phyloP scores from a whole-genome alignment of 1,140 invertebrate species.

The Drosophila subpulchrella region DNA sequence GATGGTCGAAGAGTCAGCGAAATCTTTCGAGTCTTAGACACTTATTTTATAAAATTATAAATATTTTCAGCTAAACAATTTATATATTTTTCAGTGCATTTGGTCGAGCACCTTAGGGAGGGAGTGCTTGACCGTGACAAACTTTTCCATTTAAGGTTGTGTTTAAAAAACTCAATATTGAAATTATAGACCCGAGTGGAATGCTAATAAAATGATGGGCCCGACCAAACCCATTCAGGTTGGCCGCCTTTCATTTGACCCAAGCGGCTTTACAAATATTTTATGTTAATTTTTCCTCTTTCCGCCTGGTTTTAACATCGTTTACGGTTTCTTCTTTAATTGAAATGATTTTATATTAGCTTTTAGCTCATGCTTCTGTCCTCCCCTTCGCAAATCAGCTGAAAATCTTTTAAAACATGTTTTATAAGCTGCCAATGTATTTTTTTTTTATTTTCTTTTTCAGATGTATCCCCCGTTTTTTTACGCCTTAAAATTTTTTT shows the following conservation, averaged over 20 bases:
- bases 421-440: slow-evolving; percentile 33
- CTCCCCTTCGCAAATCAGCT: slow-evolving; percentile 7
- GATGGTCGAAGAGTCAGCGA: too few relatives aligned
- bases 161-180: slow-evolving; percentile 24
- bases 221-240: slow-evolving; percentile 21
- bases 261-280: slow-evolving; percentile 55
- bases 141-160: background rate
- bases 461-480: slow-evolving; percentile 13
- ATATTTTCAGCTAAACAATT: too few relatives aligned
- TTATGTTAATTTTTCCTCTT: slow-evolving; percentile 40
- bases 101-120: too few relatives aligned
- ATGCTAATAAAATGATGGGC: slow-evolving; percentile 40
- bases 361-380: slow-evolving; percentile 16
- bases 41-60: too few relatives aligned
- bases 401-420: slow-evolving; percentile 28
- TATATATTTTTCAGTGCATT: too few relatives aligned
- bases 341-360: slow-evolving; percentile 11
- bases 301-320: slow-evolving; percentile 4
- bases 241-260: slow-evolving; percentile 50
- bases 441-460: slow-evolving; percentile 5
- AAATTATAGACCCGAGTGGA: slow-evolving; percentile 32
- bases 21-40: too few relatives aligned
- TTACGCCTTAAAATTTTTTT: slow-evolving; percentile 22
- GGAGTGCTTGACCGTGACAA: background rate
- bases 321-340: slow-evolving; percentile 1